Base-by-base conservation (phyloP, 2,113 vertebrate genomes). In the Cathartes aura region DNA sequence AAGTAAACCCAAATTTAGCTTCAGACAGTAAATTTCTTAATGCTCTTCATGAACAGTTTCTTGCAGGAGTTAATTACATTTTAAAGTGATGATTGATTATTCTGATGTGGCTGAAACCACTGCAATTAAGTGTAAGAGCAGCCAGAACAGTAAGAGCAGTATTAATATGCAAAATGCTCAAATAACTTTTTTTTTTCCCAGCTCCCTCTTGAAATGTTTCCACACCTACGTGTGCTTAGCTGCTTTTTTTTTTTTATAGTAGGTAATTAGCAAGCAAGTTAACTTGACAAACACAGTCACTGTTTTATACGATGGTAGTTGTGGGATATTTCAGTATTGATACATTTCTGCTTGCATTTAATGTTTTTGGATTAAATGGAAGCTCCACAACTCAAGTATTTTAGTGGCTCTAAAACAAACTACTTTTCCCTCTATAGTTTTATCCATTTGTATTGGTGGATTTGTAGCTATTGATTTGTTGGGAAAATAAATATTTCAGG, bases 1-100 rank as follows among this genome's bases (percentile, higher is more conserved):
- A 64, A 93, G 79, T 88, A 86, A 86, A 7, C 67, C 74, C n/a
- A 73, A 76, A 71, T 88, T 92, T 73, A 78, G 55, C 87, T 62
- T 83, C 93, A 92, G 93, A 93, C 55, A 59, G 86, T 95, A 92
- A 90, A 93, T 94, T 89, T 71, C 88, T 86, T 83, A 90, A 96
- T 95, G 95, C 85, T 38, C 72, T 97, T 83, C 88, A 87, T 90
- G 90, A 93, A 26, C 67, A 67, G 67, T 78, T 96, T 74, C 90
- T 96, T 74, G 42, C 64, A 60, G 95, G 84, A 93, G 88, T 94
- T 97, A 97, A 97, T 97, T 97, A 93, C 85, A 29, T 87, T 97
- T 93, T 97, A 86, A 97, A 93, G 92, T 21, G 74, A 74, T 97
- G 93, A 97, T 80, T 97, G 95, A 93, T 97, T 85, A 93, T 87